Evolutionary conservation across 1,140 invertebrate genomes (phyloP).

Genomic region (Ylistrum balloti): DNA sequence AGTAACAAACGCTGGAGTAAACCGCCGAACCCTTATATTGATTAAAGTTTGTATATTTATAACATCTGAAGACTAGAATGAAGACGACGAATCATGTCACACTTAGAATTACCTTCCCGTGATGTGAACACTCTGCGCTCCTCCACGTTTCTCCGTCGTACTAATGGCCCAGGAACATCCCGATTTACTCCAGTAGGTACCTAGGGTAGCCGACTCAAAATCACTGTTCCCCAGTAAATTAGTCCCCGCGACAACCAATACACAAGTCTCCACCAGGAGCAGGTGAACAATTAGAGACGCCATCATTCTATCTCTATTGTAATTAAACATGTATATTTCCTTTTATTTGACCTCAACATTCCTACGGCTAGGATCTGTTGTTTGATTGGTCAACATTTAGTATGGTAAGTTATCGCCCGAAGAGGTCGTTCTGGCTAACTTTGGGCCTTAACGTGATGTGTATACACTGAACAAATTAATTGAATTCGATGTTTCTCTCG

Average conservation of each 20-base stretch:
- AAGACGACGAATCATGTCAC: no score
- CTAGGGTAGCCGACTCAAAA: not conserved
- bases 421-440: not conserved
- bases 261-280: not conserved
- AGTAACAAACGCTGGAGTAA: no score
- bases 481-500: no score
- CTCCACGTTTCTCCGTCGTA: not conserved
- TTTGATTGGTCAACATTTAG: not conserved
- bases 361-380: not conserved
- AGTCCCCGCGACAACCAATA: not conserved
- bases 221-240: not conserved
- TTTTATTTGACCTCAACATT: not conserved
- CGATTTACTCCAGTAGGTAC: conserved; percentile 3
- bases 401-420: not conserved
- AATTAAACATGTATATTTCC: not conserved
- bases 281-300: not conserved
- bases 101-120: not conserved
- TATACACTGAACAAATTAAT: no score
- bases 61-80: no score
- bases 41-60: no score
- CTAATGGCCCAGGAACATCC: conserved; percentile 11
- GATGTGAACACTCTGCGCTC: conserved; percentile 30
- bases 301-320: not conserved
- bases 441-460: no score
- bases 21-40: no score